These are phyloP conservation scores for Chalcosyrphus nemorum DNA, from an alignment of 2,888 invertebrate species.

Conservation along the genomic window DNA sequence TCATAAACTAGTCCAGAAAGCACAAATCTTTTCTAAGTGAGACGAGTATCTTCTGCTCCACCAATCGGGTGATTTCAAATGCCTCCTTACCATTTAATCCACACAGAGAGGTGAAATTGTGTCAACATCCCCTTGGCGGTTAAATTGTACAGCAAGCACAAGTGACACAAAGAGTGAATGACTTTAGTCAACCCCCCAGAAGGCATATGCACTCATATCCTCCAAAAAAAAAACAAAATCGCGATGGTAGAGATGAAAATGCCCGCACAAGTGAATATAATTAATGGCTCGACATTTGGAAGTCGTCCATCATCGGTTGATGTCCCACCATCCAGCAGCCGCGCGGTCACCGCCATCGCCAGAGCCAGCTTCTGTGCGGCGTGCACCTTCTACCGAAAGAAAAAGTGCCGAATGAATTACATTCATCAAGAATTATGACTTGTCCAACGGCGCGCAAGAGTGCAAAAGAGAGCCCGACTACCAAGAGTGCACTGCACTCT, in stretches of 20 bases:
- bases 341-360: constrained; percentile 49
- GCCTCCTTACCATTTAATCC: constrained; percentile 34
- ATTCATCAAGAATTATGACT: constrained; percentile 52
- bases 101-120: constrained; percentile 34
- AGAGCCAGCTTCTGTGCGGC: background rate
- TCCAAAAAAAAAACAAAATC: background rate
- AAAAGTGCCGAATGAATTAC: constrained; percentile 45
- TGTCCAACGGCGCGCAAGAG: background rate
- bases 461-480: constrained; percentile 46
- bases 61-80: constrained; percentile 19
- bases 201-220: constrained; percentile 7
- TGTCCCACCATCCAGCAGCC: constrained; percentile 59
- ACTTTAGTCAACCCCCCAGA: constrained; percentile 26
- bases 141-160: constrained; percentile 31
- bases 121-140: constrained; percentile 65
- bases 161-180: constrained; percentile 58
- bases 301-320: constrained; percentile 69
- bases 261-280: constrained; percentile 52
- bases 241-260: constrained; percentile 41
- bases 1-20: background rate
- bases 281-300: constrained; percentile 71
- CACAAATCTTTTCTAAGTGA: background rate
- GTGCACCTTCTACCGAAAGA: constrained; percentile 46
- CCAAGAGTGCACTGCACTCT: constrained; percentile 64
- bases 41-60: constrained; percentile 21